These are phyloP conservation scores for Ochropleura leucogaster DNA, from an alignment of 2,888 invertebrate species.

Conservation along the genomic window DNA sequence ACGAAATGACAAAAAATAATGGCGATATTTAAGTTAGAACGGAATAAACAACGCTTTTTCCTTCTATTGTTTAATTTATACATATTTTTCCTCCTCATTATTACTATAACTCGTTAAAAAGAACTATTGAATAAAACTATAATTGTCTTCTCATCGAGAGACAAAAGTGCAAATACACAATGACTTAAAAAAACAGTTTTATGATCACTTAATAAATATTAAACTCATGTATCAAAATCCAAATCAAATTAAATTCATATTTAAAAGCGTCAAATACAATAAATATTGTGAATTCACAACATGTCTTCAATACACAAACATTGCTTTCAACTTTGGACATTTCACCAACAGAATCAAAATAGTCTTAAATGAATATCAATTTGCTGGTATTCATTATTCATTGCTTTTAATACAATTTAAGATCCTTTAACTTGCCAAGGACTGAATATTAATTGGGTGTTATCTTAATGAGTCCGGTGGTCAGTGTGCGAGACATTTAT, in stretches of 20 bases:
- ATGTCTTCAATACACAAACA: slow-evolving; percentile 20
- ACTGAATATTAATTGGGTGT: slow-evolving; percentile 63
- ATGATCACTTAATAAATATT: slow-evolving; percentile 3
- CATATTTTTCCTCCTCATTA: slow-evolving; percentile 4
- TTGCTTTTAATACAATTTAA: slow-evolving; percentile 55
- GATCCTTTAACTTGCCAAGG: slow-evolving; percentile 43
- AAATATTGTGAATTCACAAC: slow-evolving; percentile 21
- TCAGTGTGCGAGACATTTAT: slow-evolving; percentile 72
- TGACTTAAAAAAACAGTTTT: slow-evolving; percentile 4
- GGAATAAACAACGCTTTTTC: slow-evolving; percentile 24
- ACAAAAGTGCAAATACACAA: slow-evolving; percentile 10
- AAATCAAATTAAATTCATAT: slow-evolving; percentile 22
- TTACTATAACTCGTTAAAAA: slow-evolving; percentile 4
- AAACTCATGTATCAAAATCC: slow-evolving; percentile 7
- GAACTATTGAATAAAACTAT: slow-evolving; percentile 3
- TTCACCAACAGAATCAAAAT: slow-evolving; percentile 44
- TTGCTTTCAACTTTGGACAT: slow-evolving; percentile 29
- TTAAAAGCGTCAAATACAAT: slow-evolving; percentile 12
- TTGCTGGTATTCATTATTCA: slow-evolving; percentile 53
- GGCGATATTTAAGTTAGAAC: not conserved
- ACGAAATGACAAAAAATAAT: slow-evolving; percentile 6
- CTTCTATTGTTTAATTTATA: slow-evolving; percentile 14
- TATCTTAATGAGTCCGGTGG: slow-evolving; percentile 70
- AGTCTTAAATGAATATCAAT: slow-evolving; percentile 42
- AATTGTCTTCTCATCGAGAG: slow-evolving; percentile 18